phyloP scores from a whole-genome alignment of 2,797 vertebrate species.

The Meriones psammophilus region DNA sequence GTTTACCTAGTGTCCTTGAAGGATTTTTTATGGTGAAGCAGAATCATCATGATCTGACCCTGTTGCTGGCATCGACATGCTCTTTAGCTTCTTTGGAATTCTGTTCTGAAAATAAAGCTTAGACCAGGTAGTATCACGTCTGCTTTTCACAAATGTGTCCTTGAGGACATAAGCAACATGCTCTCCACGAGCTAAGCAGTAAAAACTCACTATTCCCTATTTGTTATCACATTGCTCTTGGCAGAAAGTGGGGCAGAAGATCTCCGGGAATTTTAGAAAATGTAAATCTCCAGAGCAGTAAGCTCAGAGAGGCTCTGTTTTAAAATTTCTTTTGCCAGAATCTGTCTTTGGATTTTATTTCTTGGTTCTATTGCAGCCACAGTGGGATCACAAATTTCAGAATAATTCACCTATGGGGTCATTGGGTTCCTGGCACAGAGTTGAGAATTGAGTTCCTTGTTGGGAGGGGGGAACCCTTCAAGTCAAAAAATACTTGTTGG shows the following conservation, averaged over 20 bases:
- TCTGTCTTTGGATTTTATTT: not conserved
- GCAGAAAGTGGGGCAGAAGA: not conserved
- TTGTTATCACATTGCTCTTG: not conserved
- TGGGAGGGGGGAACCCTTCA: no score
- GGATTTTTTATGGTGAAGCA: not conserved
- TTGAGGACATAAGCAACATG: conserved; percentile 28
- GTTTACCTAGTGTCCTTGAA: conserved; percentile 36
- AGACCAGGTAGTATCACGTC: not conserved
- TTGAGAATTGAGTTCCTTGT: not conserved
- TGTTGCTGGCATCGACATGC: not conserved
- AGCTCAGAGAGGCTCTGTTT: conserved; percentile 9
- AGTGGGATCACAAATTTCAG: not conserved
- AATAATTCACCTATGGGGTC: not conserved
- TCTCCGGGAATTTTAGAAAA: conserved; percentile 24
- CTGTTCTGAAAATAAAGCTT: conserved; percentile 2
- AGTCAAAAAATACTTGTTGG: not conserved
- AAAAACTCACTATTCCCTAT: not conserved
- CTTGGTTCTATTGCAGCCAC: not conserved
- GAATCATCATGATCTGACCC: not conserved
- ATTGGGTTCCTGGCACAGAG: no score
- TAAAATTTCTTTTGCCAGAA: conserved; percentile 22
- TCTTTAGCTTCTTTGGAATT: not conserved
- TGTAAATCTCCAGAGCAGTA: not conserved
- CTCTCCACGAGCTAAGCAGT: not conserved
- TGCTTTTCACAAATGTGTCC: not conserved